Percentiles rank a stretch among this genome's conserved stretches.
phyloP scores from a whole-genome alignment of 2,797 vertebrate species.

The Gouania willdenowi region DNA sequence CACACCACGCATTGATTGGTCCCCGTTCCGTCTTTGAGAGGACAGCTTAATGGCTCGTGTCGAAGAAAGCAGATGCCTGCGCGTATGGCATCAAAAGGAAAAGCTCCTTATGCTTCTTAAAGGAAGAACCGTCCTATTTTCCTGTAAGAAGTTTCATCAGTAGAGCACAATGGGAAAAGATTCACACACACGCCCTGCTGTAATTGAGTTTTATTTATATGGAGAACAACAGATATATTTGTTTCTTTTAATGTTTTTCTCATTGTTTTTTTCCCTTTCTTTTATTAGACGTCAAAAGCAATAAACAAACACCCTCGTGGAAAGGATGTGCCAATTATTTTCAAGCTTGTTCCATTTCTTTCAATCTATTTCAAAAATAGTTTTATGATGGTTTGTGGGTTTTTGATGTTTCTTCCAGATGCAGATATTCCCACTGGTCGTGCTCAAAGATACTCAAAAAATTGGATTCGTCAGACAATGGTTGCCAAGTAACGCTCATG shows the following conservation, averaged over 20 bases:
- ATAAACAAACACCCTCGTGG: constrained; percentile 11
- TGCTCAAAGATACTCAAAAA: constrained; percentile 14
- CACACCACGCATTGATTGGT: constrained; percentile 55
- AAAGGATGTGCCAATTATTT: background rate
- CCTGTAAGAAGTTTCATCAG: constrained; percentile 19
- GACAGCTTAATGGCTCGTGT: constrained; percentile 28
- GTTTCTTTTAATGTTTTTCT: no score
- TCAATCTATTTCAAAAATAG: constrained; percentile 7
- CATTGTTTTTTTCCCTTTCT: no score
- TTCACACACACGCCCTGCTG: constrained; percentile 4
- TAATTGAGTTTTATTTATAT: constrained; percentile 21
- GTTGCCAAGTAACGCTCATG: no score
- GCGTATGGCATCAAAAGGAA: constrained; percentile 10
- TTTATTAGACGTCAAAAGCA: no score
- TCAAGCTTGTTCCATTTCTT: constrained; percentile 6
- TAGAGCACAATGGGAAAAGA: background rate
- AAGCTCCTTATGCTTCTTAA: constrained; percentile 10
- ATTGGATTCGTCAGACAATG: constrained; percentile 5
- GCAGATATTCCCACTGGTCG: constrained; percentile 5
- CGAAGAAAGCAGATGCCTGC: constrained; percentile 30
- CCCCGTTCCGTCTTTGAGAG: constrained; percentile 45
- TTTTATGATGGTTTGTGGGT: no score
- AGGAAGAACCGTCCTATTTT: constrained; percentile 22
- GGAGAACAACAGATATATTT: constrained; percentile 10
- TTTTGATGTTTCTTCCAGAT: constrained; percentile 4